A percentile compares a stretch with the other conserved stretches of the same genome.
Conservation (phyloP, 2,113 vertebrate species). For the Pholis gunnellus region DNA sequence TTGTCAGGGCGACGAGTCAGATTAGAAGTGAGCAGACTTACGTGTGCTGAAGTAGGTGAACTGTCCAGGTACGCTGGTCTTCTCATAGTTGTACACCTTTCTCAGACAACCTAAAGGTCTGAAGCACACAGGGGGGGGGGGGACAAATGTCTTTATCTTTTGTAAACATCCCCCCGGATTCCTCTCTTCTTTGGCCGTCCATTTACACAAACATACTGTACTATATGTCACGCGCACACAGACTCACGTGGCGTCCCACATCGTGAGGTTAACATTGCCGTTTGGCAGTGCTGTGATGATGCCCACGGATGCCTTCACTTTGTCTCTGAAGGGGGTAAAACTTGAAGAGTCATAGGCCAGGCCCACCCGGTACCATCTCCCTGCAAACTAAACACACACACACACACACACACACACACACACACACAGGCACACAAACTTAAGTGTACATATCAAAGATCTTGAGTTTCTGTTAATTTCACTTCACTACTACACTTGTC, state of each 20-base stretch:
- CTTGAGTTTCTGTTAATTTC: background rate
- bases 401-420: background rate
- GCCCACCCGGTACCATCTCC: conserved; percentile 83
- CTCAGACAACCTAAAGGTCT: conserved; percentile 70
- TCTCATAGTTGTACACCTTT: conserved; percentile 79
- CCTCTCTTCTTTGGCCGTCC: background rate
- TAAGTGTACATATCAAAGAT: background rate
- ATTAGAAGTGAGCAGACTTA: conserved; percentile 60
- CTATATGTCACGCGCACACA: background rate
- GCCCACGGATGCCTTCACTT: conserved; percentile 77
- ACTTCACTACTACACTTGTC: background rate
- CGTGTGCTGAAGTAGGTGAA: conserved; percentile 85
- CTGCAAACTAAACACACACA: conserved; percentile 79
- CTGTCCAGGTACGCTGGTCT: conserved; percentile 72
- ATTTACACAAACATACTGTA: background rate
- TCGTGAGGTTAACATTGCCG: conserved; percentile 82
- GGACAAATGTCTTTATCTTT: conserved; percentile 6
- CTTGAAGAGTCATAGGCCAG: conserved; percentile 80
- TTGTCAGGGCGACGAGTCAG: background rate
- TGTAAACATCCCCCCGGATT: background rate
- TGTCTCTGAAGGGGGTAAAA: conserved; percentile 73
- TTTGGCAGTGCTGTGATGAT: conserved; percentile 62
- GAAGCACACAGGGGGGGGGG: conserved; percentile 26
- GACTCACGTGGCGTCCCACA: conserved; percentile 81
- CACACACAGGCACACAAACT: conserved; percentile 32